Evolutionary conservation across 2,797 vertebrate species (phyloP).

Genomic region (Pygocentrus nattereri): DNA sequence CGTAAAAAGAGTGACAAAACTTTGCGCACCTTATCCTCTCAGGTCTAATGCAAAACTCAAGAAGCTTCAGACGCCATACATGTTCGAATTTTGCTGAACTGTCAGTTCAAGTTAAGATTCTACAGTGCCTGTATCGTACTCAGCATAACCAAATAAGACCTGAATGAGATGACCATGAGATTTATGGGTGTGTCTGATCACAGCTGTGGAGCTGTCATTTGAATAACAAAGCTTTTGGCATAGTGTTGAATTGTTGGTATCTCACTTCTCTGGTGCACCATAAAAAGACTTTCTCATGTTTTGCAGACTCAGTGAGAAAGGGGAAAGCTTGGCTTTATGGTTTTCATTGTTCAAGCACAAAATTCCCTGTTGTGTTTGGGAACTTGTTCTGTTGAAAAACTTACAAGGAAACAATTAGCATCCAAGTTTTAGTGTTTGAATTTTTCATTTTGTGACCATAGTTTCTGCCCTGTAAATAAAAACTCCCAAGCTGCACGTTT

Average conservation of each 20-base stretch:
- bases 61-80: too few relatives aligned
- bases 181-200: background rate
- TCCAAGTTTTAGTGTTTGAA: background rate
- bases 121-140: background rate
- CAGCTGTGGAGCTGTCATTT: constrained; percentile 39
- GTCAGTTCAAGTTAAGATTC: too few relatives aligned
- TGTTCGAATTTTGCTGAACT: too few relatives aligned
- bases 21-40: too few relatives aligned
- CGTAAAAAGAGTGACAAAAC: too few relatives aligned
- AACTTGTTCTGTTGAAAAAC: background rate
- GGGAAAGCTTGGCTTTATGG: background rate
- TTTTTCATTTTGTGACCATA: constrained; percentile 6
- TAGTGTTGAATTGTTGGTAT: background rate
- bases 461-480: constrained; percentile 29
- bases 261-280: background rate
- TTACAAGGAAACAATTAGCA: background rate
- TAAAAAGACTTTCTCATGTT: background rate
- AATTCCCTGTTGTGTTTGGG: background rate
- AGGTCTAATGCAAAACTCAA: too few relatives aligned
- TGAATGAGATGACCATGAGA: background rate
- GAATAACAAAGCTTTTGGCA: constrained; percentile 48
- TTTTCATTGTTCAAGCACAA: background rate
- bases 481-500: constrained; percentile 39
- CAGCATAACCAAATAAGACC: background rate
- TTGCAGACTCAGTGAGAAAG: too few relatives aligned